Conservation (phyloP, 1,140 invertebrate genomes). For the Tyrophagus putrescentiae region DNA sequence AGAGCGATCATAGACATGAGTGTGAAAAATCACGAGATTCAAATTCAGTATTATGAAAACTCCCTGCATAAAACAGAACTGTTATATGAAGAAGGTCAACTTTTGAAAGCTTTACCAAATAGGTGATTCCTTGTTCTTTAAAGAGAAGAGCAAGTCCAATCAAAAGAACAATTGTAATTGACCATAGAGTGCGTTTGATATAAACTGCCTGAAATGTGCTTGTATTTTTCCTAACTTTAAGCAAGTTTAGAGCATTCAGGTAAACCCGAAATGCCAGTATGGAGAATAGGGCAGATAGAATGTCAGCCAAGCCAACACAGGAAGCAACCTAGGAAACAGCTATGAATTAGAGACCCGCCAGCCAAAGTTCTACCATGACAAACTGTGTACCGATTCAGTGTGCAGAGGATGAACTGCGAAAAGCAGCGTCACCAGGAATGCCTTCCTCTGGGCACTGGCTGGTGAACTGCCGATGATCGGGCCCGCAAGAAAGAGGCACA, state of each 20-base stretch:
- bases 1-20: neutral
- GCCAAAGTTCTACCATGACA: neutral
- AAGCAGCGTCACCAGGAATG: constrained; percentile 51
- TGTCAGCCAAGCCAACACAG: constrained; percentile 84
- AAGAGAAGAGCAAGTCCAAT: constrained; percentile 53
- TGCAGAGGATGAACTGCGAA: constrained; percentile 91
- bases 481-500: constrained; percentile 50
- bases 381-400: constrained; percentile 55
- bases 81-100: neutral
- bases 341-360: neutral
- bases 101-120: constrained; percentile 47
- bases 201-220: too few species aligned
- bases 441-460: constrained; percentile 37
- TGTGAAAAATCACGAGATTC: constrained; percentile 3
- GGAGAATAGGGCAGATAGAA: constrained; percentile 62
- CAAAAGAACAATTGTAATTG: neutral
- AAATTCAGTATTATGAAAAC: constrained; percentile 5
- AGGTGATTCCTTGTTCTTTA: constrained; percentile 84
- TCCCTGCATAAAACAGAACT: neutral
- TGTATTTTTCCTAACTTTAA: too few species aligned
- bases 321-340: constrained; percentile 52
- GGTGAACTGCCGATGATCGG: too few species aligned
- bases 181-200: neutral
- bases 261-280: constrained; percentile 51
- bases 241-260: constrained; percentile 2